Evolutionary conservation across 2,888 invertebrate species (phyloP).

Genomic region (Bombylius discolor): DNA sequence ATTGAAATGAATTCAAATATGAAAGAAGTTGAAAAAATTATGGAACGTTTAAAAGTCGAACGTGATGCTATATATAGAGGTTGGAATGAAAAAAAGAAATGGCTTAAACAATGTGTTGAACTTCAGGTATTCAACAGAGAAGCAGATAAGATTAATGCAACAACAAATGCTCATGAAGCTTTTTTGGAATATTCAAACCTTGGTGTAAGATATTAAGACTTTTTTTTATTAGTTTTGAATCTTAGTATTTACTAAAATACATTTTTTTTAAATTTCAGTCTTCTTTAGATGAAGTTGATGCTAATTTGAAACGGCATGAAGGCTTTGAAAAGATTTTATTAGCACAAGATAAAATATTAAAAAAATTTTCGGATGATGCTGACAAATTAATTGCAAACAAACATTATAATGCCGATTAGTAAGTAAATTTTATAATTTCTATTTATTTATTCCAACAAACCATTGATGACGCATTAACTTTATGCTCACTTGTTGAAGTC

Average conservation of each 20-base stretch:
- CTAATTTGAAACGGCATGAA: slow-evolving; percentile 80
- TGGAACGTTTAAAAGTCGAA: slow-evolving; percentile 59
- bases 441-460: too few relatives aligned
- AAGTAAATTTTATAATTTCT: too few relatives aligned
- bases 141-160: slow-evolving; percentile 93
- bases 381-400: slow-evolving; percentile 62
- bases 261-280: slow-evolving; percentile 39
- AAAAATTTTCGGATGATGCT: slow-evolving; percentile 70
- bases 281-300: slow-evolving; percentile 83
- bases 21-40: slow-evolving; percentile 60
- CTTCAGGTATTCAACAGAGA: slow-evolving; percentile 88
- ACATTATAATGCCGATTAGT: slow-evolving; percentile 73
- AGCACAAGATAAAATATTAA: slow-evolving; percentile 85
- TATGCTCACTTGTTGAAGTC: too few relatives aligned
- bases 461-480: too few relatives aligned
- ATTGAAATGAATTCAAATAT: slow-evolving; percentile 60
- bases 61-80: slow-evolving; percentile 62
- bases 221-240: background rate
- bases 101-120: slow-evolving; percentile 76
- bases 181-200: slow-evolving; percentile 79
- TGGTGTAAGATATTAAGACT: slow-evolving; percentile 48
- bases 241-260: background rate
- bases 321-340: slow-evolving; percentile 84
- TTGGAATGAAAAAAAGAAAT: slow-evolving; percentile 76
- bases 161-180: slow-evolving; percentile 85